Conservation (phyloP, 2,888 invertebrate species). For the Saturnia japonica region DNA sequence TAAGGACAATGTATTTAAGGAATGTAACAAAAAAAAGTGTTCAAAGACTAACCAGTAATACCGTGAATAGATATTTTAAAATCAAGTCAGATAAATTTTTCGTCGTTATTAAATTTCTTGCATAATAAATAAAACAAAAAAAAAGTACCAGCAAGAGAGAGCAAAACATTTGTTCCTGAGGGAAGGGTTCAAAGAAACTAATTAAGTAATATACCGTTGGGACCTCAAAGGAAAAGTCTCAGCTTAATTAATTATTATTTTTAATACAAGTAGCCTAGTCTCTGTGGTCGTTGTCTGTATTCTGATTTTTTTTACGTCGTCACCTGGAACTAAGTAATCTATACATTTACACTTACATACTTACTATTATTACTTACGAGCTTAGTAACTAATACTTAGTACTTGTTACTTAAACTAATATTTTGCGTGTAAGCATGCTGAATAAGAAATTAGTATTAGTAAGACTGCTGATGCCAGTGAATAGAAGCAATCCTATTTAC, state of each 20-base stretch:
- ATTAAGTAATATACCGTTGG: conserved; percentile 14
- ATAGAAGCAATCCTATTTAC: no score
- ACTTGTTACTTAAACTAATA: no score
- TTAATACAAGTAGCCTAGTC: conserved; percentile 13
- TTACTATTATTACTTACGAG: no score
- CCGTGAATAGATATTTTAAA: no score
- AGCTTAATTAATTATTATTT: conserved; percentile 15
- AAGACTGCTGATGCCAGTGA: no score
- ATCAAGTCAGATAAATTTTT: neutral
- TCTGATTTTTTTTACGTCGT: neutral
- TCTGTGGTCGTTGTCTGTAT: neutral
- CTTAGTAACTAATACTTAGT: no score
- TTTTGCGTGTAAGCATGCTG: no score
- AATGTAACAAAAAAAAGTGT: no score
- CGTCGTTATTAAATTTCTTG: neutral
- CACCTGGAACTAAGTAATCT: neutral
- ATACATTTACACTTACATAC: no score
- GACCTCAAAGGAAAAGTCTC: conserved; percentile 14
- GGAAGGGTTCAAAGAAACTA: conserved; percentile 15
- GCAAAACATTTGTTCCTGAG: conserved; percentile 13
- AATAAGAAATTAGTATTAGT: no score
- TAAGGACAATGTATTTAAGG: no score
- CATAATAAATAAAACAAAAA: neutral
- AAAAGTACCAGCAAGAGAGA: neutral
- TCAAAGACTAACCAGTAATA: no score